phyloP scores from a whole-genome alignment of 2,113 vertebrate genomes.

The Amblyornis subalaris region DNA sequence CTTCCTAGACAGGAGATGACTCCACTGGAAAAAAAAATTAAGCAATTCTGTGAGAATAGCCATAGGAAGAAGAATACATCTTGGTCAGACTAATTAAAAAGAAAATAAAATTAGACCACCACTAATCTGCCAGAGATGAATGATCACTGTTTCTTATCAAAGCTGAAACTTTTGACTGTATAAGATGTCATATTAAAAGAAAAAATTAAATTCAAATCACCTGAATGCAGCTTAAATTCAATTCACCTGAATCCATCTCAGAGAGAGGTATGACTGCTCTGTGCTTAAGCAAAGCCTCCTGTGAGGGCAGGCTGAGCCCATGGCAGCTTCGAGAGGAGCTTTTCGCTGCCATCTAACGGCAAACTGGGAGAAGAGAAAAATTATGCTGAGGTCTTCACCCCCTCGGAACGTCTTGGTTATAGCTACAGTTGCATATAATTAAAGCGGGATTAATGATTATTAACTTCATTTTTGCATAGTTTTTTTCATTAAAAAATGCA shows the following conservation, averaged over 20 bases:
- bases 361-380: background rate
- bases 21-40: rapidly evolving
- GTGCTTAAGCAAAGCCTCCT: background rate
- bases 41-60: background rate
- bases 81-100: background rate
- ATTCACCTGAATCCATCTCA: background rate
- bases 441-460: background rate
- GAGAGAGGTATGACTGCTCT: rapidly evolving
- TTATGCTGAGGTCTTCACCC: background rate
- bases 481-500: background rate
- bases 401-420: rapidly evolving
- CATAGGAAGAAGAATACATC: background rate
- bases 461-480: background rate
- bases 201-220: background rate
- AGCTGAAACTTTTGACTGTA: background rate
- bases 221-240: background rate
- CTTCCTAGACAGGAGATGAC: background rate
- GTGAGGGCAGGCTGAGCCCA: background rate
- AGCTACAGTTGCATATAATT: background rate
- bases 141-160: background rate
- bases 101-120: background rate
- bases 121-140: background rate
- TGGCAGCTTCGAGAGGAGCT: background rate
- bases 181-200: background rate
- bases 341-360: slow-evolving; percentile 46